Conservation (phyloP, 2,797 vertebrate species). For the Fistularia commersonii region DNA sequence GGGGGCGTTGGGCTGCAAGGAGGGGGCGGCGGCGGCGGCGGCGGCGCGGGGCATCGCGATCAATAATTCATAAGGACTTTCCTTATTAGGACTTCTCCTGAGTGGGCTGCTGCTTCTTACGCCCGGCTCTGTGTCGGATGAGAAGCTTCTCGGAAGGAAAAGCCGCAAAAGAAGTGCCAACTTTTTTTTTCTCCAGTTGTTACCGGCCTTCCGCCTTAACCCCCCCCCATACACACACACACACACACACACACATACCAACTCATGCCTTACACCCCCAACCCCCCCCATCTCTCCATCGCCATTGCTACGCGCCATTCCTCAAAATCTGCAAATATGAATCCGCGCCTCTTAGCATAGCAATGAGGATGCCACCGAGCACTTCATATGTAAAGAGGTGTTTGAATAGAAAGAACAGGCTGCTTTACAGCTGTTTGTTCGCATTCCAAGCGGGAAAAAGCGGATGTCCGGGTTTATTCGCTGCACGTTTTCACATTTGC, state of each 20-base stretch:
- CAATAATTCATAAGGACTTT: conserved; percentile 80
- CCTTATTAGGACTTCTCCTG: conserved; percentile 76
- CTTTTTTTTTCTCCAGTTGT: conserved; percentile 10
- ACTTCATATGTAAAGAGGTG: conserved; percentile 39
- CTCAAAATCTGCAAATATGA: conserved; percentile 46
- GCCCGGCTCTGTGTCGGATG: conserved; percentile 67
- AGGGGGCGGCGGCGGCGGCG: conserved; percentile 8
- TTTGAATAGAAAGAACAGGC: conserved; percentile 32
- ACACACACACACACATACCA: too few species aligned
- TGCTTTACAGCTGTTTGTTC: conserved; percentile 20
- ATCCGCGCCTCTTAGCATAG: conserved; percentile 53
- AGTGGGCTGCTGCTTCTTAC: conserved; percentile 60
- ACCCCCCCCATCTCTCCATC: conserved; percentile 21
- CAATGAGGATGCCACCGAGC: conserved; percentile 38
- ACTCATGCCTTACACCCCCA: conserved; percentile 30
- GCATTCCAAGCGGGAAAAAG: conserved; percentile 6
- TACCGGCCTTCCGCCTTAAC: conserved; percentile 24
- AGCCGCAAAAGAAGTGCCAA: conserved; percentile 52
- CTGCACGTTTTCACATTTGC: conserved; percentile 4
- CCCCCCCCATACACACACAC: too few species aligned
- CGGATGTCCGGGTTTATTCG: conserved; percentile 3
- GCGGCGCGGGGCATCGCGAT: conserved; percentile 39
- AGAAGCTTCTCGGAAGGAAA: conserved; percentile 65
- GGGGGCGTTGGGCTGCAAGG: conserved; percentile 34
- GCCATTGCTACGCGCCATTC: conserved; percentile 61